phyloP scores from a whole-genome alignment of 2,113 vertebrate species.

The Tetrax tetrax region DNA sequence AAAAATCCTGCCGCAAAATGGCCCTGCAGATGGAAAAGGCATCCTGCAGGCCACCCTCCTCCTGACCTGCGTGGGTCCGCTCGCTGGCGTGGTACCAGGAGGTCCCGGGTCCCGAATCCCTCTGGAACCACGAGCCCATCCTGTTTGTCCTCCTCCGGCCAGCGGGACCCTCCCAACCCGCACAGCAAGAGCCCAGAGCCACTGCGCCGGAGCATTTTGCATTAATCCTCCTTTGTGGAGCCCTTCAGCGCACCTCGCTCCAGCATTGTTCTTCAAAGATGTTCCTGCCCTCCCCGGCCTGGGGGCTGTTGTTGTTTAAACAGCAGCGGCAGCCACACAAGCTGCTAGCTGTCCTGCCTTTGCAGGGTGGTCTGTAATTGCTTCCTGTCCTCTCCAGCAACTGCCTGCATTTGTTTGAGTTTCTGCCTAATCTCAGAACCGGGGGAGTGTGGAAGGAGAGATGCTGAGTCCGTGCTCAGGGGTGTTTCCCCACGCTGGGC shows the following conservation, averaged over 20 bases:
- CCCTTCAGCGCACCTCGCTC: background rate
- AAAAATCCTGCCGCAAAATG: background rate
- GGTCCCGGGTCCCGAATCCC: background rate
- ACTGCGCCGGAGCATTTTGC: background rate
- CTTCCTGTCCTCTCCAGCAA: conserved; percentile 77
- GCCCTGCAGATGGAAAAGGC: conserved; percentile 55
- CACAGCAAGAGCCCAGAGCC: background rate
- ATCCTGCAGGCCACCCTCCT: conserved; percentile 19
- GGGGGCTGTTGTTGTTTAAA: conserved; percentile 59
- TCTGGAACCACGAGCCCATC: background rate
- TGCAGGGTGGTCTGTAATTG: conserved; percentile 78
- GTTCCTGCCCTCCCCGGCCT: conserved; percentile 47
- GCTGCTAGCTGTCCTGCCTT: conserved; percentile 63
- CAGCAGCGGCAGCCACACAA: conserved; percentile 67
- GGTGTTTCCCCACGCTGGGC: background rate
- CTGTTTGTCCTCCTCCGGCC: conserved; percentile 46
- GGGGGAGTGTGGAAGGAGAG: conserved; percentile 3
- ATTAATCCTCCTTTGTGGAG: background rate
- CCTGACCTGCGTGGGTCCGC: conserved; percentile 11
- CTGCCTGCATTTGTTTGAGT: conserved; percentile 74
- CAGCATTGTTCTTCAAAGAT: conserved; percentile 43
- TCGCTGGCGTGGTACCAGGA: background rate
- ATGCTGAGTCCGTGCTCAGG: conserved; percentile 33
- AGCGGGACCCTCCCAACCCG: background rate
- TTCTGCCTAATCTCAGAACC: conserved; percentile 60